Evolutionary conservation across 2,888 invertebrate species (phyloP).

Genomic region (Dryomyza anilis): DNA sequence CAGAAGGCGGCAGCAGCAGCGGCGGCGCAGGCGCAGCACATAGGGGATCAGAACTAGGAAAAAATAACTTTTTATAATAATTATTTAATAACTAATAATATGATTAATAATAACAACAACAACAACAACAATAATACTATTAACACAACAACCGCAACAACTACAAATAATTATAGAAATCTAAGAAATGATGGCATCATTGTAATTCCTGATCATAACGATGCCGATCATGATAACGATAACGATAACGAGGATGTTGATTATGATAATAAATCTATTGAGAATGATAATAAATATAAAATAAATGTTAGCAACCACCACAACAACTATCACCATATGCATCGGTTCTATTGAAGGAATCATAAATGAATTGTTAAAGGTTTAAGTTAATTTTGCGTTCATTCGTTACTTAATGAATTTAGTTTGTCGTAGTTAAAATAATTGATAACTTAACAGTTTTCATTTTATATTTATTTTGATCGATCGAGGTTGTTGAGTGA

Average conservation of each 20-base stretch:
- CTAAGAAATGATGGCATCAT: constrained; percentile 28
- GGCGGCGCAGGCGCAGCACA: constrained; percentile 66
- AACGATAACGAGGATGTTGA: too few relatives aligned
- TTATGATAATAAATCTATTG: constrained; percentile 25
- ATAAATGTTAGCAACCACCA: constrained; percentile 17
- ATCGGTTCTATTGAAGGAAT: constrained; percentile 28
- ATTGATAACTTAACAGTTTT: background rate
- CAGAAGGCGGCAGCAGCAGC: constrained; percentile 81
- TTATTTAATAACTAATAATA: constrained; percentile 41
- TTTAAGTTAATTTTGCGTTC: background rate
- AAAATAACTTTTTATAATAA: constrained; percentile 52
- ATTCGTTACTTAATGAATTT: background rate
- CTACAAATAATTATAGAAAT: constrained; percentile 17
- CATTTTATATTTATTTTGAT: background rate
- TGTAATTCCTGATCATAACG: too few relatives aligned
- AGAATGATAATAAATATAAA: constrained; percentile 30
- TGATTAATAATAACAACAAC: constrained; percentile 35
- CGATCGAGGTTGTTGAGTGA: background rate
- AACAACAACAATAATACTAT: constrained; percentile 23
- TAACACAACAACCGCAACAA: constrained; percentile 27
- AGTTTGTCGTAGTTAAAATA: background rate
- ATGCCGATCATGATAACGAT: too few relatives aligned
- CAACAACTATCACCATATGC: constrained; percentile 23
- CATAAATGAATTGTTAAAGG: constrained; percentile 3
- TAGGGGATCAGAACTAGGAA: constrained; percentile 62